Evolutionary conservation across 2,888 invertebrate genomes (phyloP), one percentile per base, ranked within the genome.

Genomic region (Acleris holmiana): DNA sequence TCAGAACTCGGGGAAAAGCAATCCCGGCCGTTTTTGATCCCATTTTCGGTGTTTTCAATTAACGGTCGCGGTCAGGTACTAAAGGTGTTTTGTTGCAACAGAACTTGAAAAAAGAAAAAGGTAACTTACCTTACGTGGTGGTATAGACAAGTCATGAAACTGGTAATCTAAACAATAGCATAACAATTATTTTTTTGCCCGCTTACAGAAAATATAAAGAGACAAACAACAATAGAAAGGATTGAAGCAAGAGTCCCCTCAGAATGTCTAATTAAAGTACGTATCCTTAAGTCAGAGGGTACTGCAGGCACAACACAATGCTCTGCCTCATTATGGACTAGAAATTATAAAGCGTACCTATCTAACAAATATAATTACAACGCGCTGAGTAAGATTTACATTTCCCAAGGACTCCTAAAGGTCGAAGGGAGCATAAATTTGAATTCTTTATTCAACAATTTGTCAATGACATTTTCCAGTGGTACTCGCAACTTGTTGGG

Each of bases 401-500:
- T 60, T 60, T 60, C 29, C 60, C 50, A 60, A 60, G 60, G 60
- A 65, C 60, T 60, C 60, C 35, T 49, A 44, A 65, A 65, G 55
- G 59, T 65, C 65, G 46, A 50, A 59, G 55, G 60, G 49, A 60
- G 65, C 29, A 65, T 65, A 60, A 65, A 65, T 65, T 65, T 65
- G 65, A 65, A 60, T 65, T 60, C 29, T 53, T 65, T 48, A 70
- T 69, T 73, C 71, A 68, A 73, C 70, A 75, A 75, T 75, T 74
- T 75, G 71, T 75, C 73, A 73, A 70, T 73, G 72, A 71, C 72
- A 75, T 69, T 75, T 71, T 70, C 70, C 71, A 70, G 68, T 72
- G 71, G 70, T 68, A 71, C 69, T 71, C 66, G 73, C 74, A 78
- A 69, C 77, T 76, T 68, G 66, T 71, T 69, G 67, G 70, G 67